Conservation (phyloP, 2,113 vertebrate genomes). For the Hippolais icterina region DNA sequence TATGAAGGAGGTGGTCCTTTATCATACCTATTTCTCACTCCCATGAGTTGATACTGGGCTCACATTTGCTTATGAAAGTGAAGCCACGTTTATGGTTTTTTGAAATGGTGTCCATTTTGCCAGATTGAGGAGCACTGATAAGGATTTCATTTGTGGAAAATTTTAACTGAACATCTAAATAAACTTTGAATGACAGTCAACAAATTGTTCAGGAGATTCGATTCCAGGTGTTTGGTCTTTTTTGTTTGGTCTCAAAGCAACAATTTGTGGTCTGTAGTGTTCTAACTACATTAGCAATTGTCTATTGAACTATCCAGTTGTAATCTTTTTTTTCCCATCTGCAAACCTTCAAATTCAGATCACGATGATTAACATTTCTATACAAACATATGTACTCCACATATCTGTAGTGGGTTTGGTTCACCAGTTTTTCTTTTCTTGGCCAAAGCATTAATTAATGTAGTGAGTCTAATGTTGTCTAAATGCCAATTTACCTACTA, state of each 20-base stretch:
- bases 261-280: neutral
- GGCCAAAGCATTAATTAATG: neutral
- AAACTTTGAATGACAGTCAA: neutral
- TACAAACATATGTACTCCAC: neutral
- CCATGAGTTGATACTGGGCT: fast-evolving
- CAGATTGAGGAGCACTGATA: neutral
- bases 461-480: neutral
- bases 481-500: neutral
- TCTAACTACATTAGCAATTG: neutral
- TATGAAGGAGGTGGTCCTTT: neutral
- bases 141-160: neutral
- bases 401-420: neutral
- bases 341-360: neutral
- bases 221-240: neutral
- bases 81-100: fast-evolving
- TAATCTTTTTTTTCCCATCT: fast-evolving
- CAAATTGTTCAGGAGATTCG: neutral
- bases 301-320: neutral
- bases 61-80: fast-evolving
- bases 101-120: neutral
- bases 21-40: neutral
- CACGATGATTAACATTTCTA: neutral
- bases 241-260: neutral
- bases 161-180: neutral
- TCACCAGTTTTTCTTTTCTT: neutral